Evolutionary conservation across 2,888 invertebrate species (phyloP).

Genomic region (Drepanosiphum platanoidis): DNA sequence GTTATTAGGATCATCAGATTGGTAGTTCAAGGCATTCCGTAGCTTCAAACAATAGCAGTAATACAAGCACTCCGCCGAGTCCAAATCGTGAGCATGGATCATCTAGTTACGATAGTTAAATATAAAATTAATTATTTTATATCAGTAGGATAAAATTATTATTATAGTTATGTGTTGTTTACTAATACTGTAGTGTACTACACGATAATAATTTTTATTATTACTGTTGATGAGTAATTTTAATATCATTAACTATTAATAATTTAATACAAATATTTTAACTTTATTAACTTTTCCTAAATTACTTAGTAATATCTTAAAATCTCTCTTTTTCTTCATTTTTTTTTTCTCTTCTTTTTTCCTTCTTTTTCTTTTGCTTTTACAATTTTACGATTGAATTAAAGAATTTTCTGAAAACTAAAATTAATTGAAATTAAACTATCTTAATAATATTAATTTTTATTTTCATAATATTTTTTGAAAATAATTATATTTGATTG

Average conservation of each 20-base stretch:
- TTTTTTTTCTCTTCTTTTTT: not conserved
- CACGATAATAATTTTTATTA: not conserved
- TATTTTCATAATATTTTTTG: not conserved
- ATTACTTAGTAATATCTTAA: not conserved
- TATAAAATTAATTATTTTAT: slow-evolving; percentile 21
- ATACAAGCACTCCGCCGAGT: slow-evolving; percentile 78
- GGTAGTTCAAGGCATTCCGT: slow-evolving; percentile 78
- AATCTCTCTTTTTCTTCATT: not conserved
- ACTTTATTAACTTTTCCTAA: slow-evolving; percentile 19
- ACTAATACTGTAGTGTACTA: slow-evolving; percentile 27
- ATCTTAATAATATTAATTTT: slow-evolving; percentile 3
- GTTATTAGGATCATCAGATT: slow-evolving; percentile 65
- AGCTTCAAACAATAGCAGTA: slow-evolving; percentile 79
- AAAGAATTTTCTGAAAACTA: not conserved
- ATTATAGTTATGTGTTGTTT: slow-evolving; percentile 17
- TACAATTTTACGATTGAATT: not conserved
- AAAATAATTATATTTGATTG: slow-evolving; percentile 6
- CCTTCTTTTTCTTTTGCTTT: not conserved
- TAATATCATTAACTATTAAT: not conserved
- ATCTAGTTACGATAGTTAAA: slow-evolving; percentile 63
- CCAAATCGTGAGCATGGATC: slow-evolving; percentile 71
- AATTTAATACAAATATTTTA: not conserved
- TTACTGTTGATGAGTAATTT: not conserved
- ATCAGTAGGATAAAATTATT: slow-evolving; percentile 11
- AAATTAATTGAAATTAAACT: slow-evolving; percentile 1